A percentile compares a stretch with the other conserved stretches of the same genome.
Evolutionary conservation across 2,888 invertebrate species (phyloP).

Genomic region (Sarcophaga variegata): DNA sequence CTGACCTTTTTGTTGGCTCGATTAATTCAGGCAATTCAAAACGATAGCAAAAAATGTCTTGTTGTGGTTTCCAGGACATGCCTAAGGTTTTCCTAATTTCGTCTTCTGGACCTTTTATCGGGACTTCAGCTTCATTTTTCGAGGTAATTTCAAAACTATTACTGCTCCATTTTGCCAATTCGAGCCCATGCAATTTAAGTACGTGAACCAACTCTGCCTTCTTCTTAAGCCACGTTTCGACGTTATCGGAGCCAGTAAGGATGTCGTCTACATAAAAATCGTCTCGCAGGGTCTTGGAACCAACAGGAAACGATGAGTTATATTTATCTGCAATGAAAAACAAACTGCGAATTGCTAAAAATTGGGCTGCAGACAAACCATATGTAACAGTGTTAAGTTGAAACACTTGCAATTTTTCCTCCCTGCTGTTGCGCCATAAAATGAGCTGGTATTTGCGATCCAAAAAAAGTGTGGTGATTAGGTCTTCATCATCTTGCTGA

Average conservation of each 20-base stretch:
- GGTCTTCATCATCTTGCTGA: too few relatives aligned
- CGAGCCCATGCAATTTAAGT: not conserved
- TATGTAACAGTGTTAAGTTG: not conserved
- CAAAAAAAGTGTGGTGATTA: too few relatives aligned
- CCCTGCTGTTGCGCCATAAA: slow-evolving; percentile 1
- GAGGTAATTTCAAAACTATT: not conserved
- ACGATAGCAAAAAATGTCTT: not conserved
- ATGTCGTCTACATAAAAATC: slow-evolving; percentile 67
- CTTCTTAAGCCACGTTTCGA: slow-evolving; percentile 7
- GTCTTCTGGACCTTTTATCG: slow-evolving; percentile 18
- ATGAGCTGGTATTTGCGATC: not conserved
- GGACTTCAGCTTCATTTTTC: slow-evolving; percentile 4
- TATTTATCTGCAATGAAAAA: slow-evolving; percentile 21
- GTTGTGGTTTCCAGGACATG: not conserved
- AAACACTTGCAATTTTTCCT: not conserved
- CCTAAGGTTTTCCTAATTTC: slow-evolving; percentile 8
- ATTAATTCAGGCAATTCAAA: slow-evolving; percentile 28
- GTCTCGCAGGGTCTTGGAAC: not conserved
- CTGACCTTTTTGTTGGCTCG: slow-evolving; percentile 25
- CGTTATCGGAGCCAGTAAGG: slow-evolving; percentile 58
- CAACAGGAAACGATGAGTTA: not conserved
- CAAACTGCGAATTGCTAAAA: slow-evolving; percentile 33
- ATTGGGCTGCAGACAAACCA: slow-evolving; percentile 21
- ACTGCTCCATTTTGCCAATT: slow-evolving; percentile 8
- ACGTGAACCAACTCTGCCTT: not conserved